Evolutionary conservation across 2,797 vertebrate species (phyloP), one percentile per base, ranked within the genome.

Genomic region (Podarcis lilfordi): DNA sequence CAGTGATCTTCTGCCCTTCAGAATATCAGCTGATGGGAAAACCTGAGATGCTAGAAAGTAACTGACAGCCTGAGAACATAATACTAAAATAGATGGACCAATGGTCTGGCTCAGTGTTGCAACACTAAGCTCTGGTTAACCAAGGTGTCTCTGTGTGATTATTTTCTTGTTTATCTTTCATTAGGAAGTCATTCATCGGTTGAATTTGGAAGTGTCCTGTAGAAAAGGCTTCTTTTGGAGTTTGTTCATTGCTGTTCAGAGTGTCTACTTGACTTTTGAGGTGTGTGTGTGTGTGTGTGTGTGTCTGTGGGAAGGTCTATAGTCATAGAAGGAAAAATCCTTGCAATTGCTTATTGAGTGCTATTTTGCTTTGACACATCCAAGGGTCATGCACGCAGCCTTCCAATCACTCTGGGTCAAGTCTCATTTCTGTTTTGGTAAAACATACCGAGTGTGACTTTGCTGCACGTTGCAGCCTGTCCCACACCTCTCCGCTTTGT

Each of bases 381-480:
- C 90, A 86, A 89, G 89, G 92, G 88, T 96, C 94, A 83, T 90
- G 93, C 71, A 2, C 87, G 89, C 77, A 93, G 80, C 23, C 77
- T 89, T 71, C 66, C 32, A 93, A 81, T 79, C 85, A 92, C 85
- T 90, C 59, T 50, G 77, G 89, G 92, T 95, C 91, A 95, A 89
- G 94, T 79, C 91, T 95, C 35, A 92, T 95, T 95, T 96, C 80
- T 94, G 29, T 92, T 86, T 84, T 91, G 90, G 75, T 87, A 89
- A 91, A 92, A 95, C 80, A 89, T 89, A 89, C n/a, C 84, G 71
- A 89, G 76, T 64, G 72, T 78, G 86, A 29, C 87, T 89, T 93
- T 88, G 90, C 91, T 94, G 77, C 82, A 79, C 92, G 78, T 85
- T 93, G 78, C 86, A 89, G 91, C 89, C 88, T 91, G 89, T 86